phyloP scores from a whole-genome alignment of 2,797 vertebrate species.

The Myotis findleyi region DNA sequence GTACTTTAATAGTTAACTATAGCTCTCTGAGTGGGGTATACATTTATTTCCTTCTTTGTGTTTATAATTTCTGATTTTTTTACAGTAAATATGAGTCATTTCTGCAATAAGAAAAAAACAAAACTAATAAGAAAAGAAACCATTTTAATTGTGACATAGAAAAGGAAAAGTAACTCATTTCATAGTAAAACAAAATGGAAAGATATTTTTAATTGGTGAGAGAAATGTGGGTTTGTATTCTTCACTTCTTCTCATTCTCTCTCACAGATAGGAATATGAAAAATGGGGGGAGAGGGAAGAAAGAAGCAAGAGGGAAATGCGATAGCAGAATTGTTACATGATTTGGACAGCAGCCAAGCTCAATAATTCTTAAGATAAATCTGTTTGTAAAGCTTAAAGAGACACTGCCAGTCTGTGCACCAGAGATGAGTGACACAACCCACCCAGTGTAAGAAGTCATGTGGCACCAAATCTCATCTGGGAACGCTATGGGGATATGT shows the following conservation, averaged over 20 bases:
- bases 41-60: conserved; percentile 12
- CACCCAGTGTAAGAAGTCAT: neutral
- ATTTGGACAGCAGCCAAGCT: neutral
- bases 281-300: neutral
- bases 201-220: conserved; percentile 30
- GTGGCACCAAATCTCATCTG: neutral
- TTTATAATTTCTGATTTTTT: neutral
- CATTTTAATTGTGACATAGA: neutral
- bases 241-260: neutral
- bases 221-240: neutral
- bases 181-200: conserved; percentile 38
- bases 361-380: neutral
- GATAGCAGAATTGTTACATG: neutral
- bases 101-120: neutral
- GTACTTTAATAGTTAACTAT: neutral
- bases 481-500: neutral
- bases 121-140: conserved; percentile 20
- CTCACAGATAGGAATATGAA: neutral
- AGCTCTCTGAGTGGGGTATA: neutral
- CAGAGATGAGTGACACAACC: neutral
- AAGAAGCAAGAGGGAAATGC: neutral
- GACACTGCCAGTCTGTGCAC: neutral
- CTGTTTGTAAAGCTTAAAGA: neutral
- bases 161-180: neutral
- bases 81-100: conserved; percentile 1